Conservation (phyloP, 2,797 vertebrate species). For the Gymnocypris eckloni region DNA sequence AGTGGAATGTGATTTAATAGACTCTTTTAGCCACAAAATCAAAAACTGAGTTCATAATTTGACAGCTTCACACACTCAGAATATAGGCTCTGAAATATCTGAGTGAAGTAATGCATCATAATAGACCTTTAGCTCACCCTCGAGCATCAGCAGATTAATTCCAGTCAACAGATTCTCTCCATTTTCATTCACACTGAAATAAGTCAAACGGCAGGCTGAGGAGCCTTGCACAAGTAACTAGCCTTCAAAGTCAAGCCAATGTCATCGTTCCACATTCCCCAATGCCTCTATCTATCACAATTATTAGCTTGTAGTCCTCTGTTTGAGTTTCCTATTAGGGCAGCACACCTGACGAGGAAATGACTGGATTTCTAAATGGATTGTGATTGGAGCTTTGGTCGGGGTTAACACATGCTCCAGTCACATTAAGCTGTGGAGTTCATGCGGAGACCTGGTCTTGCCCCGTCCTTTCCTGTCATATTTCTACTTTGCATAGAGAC, state of each 20-base stretch:
- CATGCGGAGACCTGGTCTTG: background rate
- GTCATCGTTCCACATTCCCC: constrained; percentile 1
- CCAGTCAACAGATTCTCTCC: constrained; percentile 9
- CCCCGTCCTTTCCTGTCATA: background rate
- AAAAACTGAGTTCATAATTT: background rate
- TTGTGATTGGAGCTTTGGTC: background rate
- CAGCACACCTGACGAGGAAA: background rate
- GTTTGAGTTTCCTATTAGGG: background rate
- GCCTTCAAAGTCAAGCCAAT: constrained; percentile 28
- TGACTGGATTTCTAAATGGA: background rate
- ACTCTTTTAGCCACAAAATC: background rate
- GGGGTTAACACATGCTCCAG: background rate
- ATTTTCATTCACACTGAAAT: constrained; percentile 30
- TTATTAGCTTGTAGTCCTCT: background rate
- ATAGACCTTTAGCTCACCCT: background rate
- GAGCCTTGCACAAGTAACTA: background rate
- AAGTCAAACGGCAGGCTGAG: background rate
- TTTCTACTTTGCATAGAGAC: background rate
- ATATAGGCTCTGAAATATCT: background rate
- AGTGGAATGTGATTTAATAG: background rate
- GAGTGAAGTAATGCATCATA: background rate
- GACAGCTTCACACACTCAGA: background rate
- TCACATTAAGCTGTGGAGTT: background rate
- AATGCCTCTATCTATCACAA: background rate
- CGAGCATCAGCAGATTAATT: constrained; percentile 18